Evolutionary conservation across 2,113 vertebrate genomes (phyloP).

Genomic region (Vombatus ursinus): DNA sequence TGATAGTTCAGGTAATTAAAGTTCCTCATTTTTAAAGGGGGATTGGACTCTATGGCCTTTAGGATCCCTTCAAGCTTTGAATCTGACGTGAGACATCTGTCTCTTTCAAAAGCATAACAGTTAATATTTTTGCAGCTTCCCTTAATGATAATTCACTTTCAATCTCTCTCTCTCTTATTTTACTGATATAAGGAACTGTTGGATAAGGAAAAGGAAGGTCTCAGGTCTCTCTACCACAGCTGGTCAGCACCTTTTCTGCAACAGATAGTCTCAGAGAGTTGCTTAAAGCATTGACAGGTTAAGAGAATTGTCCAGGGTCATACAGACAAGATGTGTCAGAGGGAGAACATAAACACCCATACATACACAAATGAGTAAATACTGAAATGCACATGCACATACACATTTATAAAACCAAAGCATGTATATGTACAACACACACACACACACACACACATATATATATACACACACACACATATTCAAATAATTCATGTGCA

Average conservation of each 20-base stretch:
- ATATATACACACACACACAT: neutral
- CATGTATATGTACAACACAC: neutral
- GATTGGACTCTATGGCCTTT: no score
- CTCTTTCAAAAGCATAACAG: no score
- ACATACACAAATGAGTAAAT: neutral
- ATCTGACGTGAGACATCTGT: no score
- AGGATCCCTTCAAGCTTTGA: no score
- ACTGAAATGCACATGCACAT: neutral
- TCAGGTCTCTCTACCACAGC: neutral
- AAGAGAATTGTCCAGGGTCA: neutral
- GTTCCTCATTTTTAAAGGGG: no score
- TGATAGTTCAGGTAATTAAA: neutral
- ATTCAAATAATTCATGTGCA: neutral
- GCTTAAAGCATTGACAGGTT: neutral
- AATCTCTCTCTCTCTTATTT: no score
- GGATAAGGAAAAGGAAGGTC: neutral
- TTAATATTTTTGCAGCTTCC: no score
- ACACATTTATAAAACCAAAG: neutral
- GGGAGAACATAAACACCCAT: no score
- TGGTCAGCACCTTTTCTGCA: neutral
- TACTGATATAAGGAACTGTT: neutral
- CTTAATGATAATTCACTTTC: no score
- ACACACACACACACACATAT: neutral
- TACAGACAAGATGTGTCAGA: neutral
- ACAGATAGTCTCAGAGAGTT: neutral